phyloP scores from a whole-genome alignment of 2,797 vertebrate genomes.

The Chelidonichthys spinosus region DNA sequence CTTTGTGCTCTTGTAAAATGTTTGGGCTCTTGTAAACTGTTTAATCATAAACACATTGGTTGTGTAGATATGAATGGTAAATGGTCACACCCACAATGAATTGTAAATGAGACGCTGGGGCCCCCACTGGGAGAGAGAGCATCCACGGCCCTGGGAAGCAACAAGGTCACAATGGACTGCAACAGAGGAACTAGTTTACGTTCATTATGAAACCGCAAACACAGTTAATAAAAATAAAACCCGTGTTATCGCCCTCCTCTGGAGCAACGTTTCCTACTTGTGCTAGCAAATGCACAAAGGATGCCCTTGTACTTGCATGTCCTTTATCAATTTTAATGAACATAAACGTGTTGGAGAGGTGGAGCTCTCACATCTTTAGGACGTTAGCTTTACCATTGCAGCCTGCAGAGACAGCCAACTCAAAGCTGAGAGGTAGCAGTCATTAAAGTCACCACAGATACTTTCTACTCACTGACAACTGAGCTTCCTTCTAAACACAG shows the following conservation, averaged over 20 bases:
- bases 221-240: not conserved
- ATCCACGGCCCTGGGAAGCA: no score
- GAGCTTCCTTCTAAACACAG: constrained; percentile 40
- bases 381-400: not conserved
- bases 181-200: no score
- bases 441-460: constrained; percentile 3
- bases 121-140: no score
- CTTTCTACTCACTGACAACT: constrained; percentile 14
- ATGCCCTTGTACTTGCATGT: not conserved
- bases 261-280: not conserved
- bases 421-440: not conserved
- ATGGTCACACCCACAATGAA: not conserved
- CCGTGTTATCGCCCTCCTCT: no score
- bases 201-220: no score
- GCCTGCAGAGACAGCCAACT: not conserved
- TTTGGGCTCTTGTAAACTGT: not conserved
- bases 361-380: not conserved
- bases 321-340: not conserved
- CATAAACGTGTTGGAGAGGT: not conserved
- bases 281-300: not conserved
- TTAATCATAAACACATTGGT: not conserved
- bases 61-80: not conserved
- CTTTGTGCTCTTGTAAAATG: not conserved
- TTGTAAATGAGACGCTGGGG: not conserved
- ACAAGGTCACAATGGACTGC: no score